These are phyloP conservation scores for Helicoverpa armigera DNA, from an alignment of 1,140 invertebrate genomes.

Conservation along the genomic window DNA sequence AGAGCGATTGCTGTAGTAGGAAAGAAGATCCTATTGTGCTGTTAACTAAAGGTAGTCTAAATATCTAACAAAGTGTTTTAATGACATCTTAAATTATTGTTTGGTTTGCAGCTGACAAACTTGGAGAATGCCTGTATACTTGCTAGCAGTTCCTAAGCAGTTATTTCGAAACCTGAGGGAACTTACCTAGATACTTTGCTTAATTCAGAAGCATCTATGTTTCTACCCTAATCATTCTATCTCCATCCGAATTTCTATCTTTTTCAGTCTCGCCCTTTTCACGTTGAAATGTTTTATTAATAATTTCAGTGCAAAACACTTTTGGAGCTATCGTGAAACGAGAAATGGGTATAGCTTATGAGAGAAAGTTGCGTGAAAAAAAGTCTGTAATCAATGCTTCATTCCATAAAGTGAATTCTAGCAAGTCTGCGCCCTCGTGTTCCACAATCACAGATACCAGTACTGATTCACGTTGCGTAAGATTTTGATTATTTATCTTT, in stretches of 20 bases:
- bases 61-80: neutral
- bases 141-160: too few species aligned
- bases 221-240: too few species aligned
- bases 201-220: too few species aligned
- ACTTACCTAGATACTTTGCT: too few species aligned
- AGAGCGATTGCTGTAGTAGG: constrained; percentile 46
- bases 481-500: constrained; percentile 39
- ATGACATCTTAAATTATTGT: too few species aligned
- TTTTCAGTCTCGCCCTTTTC: too few species aligned
- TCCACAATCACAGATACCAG: constrained; percentile 56
- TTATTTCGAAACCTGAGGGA: too few species aligned
- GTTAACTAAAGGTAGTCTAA: constrained; percentile 71
- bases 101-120: too few species aligned
- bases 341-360: constrained; percentile 69
- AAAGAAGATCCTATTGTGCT: constrained; percentile 74
- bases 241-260: too few species aligned
- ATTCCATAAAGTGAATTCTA: constrained; percentile 59
- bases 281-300: neutral
- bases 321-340: constrained; percentile 73
- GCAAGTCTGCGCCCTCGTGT: constrained; percentile 59
- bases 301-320: constrained; percentile 72
- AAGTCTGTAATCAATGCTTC: constrained; percentile 62
- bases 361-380: constrained; percentile 52
- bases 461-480: constrained; percentile 62
- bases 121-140: too few species aligned